Evolutionary conservation across 2,888 invertebrate species (phyloP), one percentile per base, ranked within the genome.

Genomic region (Hirtodrosophila duncani): DNA sequence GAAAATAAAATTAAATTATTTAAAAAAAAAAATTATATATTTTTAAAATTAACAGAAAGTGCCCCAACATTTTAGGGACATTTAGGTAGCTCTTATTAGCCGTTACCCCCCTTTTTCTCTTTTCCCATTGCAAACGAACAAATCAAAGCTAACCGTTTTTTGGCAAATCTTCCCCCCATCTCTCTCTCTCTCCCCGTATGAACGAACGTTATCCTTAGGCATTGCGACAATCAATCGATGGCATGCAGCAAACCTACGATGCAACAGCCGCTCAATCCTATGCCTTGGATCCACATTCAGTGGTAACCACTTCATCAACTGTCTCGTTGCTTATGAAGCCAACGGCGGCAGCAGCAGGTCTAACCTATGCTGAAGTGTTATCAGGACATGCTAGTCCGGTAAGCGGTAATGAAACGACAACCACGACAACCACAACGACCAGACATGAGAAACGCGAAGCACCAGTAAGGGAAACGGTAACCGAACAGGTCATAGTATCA

Each of bases 201-300:
- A 72, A 75, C 69, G 77, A 67, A n/a, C n/a, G n/a, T n/a, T n/a
- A n/a, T n/a, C n/a, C n/a, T 60, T 81, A 85, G 86, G 84, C 84
- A 78, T 67, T 84, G 87, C 90, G 88, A 86, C 88, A 88, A 85
- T 88, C 88, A 88, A 88, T 90, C 87, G 91, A 91, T 87, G 90
- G 89, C 88, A 89, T 88, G 88, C 89, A 89, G 88, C 91, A 91
- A 88, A 91, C 91, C 88, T 91, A 92, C 89, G 90, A 91, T 89
- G 89, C 89, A 87, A 90, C 93, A 88, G 90, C 90, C 86, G 89
- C 90, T 87, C 89, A 90, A 87, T 91, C 93, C 88, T 91, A 91
- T 88, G 90, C 89, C 86, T 88, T 92, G 90, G 94, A 94, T 89
- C 93, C 94, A 82, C 90, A 92, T 82, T 86, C 86, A 79, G 85